Evolutionary conservation across 2,113 vertebrate genomes (phyloP), one percentile per base, ranked within the genome.

Genomic region (Mobula hypostoma): DNA sequence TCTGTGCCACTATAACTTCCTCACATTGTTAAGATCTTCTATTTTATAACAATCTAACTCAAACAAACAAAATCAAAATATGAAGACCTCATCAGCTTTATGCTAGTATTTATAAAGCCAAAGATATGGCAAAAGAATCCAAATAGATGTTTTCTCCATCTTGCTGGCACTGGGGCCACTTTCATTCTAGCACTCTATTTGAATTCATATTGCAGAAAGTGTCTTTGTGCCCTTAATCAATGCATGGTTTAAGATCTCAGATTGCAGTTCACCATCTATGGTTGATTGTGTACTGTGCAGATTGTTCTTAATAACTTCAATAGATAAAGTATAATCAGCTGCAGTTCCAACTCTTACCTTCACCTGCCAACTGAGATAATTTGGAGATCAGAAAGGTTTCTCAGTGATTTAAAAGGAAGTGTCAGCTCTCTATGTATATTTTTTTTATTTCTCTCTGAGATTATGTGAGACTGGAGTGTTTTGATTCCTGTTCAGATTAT

Each of bases 301-400:
- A 56, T 21, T 83, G 80, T 83, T 48, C 80, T 56, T 83, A 83
- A 83, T 83, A 83, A 83, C 79, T 82, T 32, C 17, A 36, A 83
- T 83, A 83, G 80, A 83, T 83, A 56, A 83, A 83, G 48, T 48
- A 56, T 21, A 56, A 83, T 56, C 80, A 83, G 17, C 17, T 48
- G 36, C 78, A 83, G 80, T 56, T 56, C 7, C 80, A 85, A 61
- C 21, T 85, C 82, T 36, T 58, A 74, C 15, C 77, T 36, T 79
- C 77, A 61, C 56, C 48, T 61, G 48, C 27, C 48, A 85, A 61
- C 11, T 58, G 82, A 85, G 21, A 61, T 85, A 85, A 85, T n/a
- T 58, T 56, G 82, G 40, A 85, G 56, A 85, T 58, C 82, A 85
- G 82, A 85, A 24, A 56, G n/a, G 24, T 61, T 85, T 58, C 14